Percentiles rank a stretch among this genome's conserved stretches.
These are phyloP conservation scores for Cyanistes caeruleus DNA, from an alignment of 2,113 vertebrate genomes.

Conservation along the genomic window DNA sequence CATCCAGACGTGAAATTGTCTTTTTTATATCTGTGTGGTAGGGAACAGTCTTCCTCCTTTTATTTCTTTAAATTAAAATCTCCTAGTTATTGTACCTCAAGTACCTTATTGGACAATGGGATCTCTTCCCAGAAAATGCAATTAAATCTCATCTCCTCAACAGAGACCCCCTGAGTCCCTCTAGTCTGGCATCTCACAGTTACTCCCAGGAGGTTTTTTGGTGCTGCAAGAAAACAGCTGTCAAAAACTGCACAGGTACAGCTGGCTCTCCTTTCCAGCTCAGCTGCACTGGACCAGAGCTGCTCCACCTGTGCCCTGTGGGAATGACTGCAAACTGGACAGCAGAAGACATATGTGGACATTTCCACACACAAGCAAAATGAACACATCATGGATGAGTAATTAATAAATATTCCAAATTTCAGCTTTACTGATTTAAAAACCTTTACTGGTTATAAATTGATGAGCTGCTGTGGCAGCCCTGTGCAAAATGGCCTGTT, in stretches of 20 bases:
- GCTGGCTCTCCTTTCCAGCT: neutral
- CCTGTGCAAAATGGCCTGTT: neutral
- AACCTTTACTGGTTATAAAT: neutral
- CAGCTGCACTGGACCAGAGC: neutral
- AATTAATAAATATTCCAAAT: neutral
- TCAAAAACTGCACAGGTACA: neutral
- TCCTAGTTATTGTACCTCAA: neutral
- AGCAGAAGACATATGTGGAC: rapidly evolving
- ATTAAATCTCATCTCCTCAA: neutral
- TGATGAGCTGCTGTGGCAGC: neutral
- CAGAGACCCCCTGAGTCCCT: neutral
- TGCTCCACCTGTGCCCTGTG: neutral
- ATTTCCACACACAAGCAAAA: neutral
- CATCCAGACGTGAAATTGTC: constrained; percentile 57
- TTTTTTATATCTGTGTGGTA: constrained; percentile 38
- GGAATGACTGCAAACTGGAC: neutral
- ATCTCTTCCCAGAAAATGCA: neutral
- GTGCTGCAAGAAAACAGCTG: neutral
- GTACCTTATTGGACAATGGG: neutral
- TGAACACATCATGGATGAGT: neutral
- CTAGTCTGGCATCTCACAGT: neutral
- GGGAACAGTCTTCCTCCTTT: constrained; percentile 13
- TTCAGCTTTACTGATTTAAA: neutral
- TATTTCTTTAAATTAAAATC: constrained; percentile 46
- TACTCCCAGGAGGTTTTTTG: neutral